These are phyloP conservation scores for Amphiduros pacificus DNA, from an alignment of 2,888 invertebrate genomes.

Conservation along the genomic window DNA sequence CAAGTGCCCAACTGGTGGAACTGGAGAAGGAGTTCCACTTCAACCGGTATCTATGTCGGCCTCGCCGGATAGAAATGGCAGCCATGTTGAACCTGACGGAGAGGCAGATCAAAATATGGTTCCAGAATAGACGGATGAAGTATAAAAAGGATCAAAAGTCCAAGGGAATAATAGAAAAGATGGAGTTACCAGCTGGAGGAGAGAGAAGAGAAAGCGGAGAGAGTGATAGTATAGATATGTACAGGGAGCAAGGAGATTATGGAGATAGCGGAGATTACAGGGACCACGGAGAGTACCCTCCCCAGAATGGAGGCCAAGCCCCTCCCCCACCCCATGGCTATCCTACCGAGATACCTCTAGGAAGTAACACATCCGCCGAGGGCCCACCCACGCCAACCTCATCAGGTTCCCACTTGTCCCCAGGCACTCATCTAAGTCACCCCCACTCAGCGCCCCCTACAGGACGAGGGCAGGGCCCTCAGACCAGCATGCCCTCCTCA, in stretches of 20 bases:
- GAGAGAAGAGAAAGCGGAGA: neutral
- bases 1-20: slow-evolving; percentile 77
- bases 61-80: slow-evolving; percentile 77
- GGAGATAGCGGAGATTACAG: neutral
- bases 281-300: neutral
- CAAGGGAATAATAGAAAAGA: neutral
- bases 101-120: slow-evolving; percentile 92
- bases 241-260: neutral
- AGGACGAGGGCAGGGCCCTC: no score
- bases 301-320: neutral
- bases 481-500: neutral
- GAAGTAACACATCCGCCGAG: neutral
- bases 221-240: neutral
- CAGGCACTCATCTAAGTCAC: neutral
- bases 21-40: slow-evolving; percentile 79
- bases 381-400: neutral
- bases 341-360: no score
- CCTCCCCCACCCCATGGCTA: neutral
- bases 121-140: slow-evolving; percentile 71
- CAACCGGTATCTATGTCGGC: slow-evolving; percentile 77
- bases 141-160: slow-evolving; percentile 55
- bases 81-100: slow-evolving; percentile 72
- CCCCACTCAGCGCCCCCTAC: no score
- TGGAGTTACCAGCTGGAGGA: neutral
- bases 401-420: neutral